Percentiles rank a stretch among this genome's conserved stretches.
phyloP scores from a whole-genome alignment of 2,888 invertebrate species.

The Scaptomyza flava region DNA sequence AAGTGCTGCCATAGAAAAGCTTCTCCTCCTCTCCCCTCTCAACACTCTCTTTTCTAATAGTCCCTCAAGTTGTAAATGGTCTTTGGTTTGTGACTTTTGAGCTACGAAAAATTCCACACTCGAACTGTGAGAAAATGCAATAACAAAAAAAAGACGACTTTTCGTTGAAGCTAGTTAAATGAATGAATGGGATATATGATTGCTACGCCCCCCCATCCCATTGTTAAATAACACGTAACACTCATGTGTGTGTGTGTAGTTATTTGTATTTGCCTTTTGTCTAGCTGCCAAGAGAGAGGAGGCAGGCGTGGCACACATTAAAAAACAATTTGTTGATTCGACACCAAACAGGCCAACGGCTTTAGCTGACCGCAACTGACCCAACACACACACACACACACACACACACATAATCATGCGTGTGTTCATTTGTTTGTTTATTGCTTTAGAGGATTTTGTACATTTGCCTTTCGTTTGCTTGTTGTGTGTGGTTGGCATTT shows the following conservation, averaged over 20 bases:
- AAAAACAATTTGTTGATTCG: constrained; percentile 79
- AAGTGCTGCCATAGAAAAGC: constrained; percentile 25
- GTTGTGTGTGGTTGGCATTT: constrained; percentile 44
- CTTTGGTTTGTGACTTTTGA: constrained; percentile 64
- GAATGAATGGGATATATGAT: constrained; percentile 8
- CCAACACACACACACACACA: constrained; percentile 14
- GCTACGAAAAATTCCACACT: constrained; percentile 19
- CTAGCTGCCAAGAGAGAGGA: constrained; percentile 24
- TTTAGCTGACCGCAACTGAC: constrained; percentile 55
- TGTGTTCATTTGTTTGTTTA: constrained; percentile 65
- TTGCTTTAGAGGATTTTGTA: constrained; percentile 63
- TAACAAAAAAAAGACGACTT: constrained; percentile 33
- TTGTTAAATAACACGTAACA: neutral
- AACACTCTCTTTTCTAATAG: constrained; percentile 4
- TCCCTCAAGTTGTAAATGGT: constrained; percentile 20
- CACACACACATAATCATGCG: constrained; percentile 16
- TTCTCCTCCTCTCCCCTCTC: neutral
- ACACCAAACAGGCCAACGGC: constrained; percentile 68
- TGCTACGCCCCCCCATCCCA: constrained; percentile 17
- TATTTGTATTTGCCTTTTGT: constrained; percentile 67
- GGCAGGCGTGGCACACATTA: constrained; percentile 57
- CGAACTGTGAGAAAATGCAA: constrained; percentile 36
- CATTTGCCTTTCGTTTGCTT: constrained; percentile 64
- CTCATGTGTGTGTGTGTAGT: constrained; percentile 11
- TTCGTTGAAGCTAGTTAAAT: constrained; percentile 52